These are phyloP conservation scores for Diloba caeruleocephala DNA, from an alignment of 2,888 invertebrate genomes.

Conservation along the genomic window DNA sequence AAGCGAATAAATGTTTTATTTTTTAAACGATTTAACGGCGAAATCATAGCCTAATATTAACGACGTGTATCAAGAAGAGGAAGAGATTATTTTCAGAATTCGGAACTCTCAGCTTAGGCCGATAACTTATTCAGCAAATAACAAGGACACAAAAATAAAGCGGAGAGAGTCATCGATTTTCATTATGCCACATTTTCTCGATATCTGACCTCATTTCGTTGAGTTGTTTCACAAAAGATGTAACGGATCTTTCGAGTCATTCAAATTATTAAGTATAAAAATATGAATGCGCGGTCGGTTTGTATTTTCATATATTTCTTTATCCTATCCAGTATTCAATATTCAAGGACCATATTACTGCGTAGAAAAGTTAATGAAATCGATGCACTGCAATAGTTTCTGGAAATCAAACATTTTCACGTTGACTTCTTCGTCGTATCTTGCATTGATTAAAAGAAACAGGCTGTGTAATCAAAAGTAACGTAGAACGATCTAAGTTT, in stretches of 20 bases:
- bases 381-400: too few species aligned
- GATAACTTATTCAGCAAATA: conserved; percentile 31
- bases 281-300: conserved; percentile 4
- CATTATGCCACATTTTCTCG: conserved; percentile 32
- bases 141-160: conserved; percentile 29
- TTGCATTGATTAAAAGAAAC: too few species aligned
- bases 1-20: too few species aligned
- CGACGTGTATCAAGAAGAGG: background rate
- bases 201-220: conserved; percentile 41
- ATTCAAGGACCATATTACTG: too few species aligned
- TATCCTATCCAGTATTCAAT: background rate
- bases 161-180: conserved; percentile 34
- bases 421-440: too few species aligned
- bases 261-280: conserved; percentile 2
- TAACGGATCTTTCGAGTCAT: conserved; percentile 17
- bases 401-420: too few species aligned
- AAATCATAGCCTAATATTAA: too few species aligned
- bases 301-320: conserved; percentile 8
- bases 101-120: background rate
- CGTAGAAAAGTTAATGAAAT: too few species aligned
- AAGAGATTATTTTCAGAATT: conserved; percentile 4
- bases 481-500: too few species aligned
- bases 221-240: conserved; percentile 29
- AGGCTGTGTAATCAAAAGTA: too few species aligned
- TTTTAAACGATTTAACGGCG: too few species aligned